Evolutionary conservation across 2,888 invertebrate genomes (phyloP).

Genomic region (Noctua janthe): DNA sequence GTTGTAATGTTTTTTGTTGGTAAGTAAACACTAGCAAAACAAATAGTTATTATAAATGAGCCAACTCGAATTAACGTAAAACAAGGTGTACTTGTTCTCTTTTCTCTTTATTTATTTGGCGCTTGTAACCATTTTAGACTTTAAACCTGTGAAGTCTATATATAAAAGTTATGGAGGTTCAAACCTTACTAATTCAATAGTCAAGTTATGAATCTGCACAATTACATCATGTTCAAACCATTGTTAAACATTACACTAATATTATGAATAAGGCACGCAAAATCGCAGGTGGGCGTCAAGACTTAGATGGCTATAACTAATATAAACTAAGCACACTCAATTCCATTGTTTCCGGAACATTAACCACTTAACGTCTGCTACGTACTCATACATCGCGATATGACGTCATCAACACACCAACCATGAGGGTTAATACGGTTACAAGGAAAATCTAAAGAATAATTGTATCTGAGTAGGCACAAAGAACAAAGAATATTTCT

Average conservation of each 20-base stretch:
- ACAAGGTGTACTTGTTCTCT: not conserved
- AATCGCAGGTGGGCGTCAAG: conserved; percentile 46
- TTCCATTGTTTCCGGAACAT: conserved; percentile 75
- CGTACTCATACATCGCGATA: conserved; percentile 51
- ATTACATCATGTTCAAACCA: conserved; percentile 21
- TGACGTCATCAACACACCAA: conserved; percentile 67
- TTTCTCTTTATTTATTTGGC: not conserved
- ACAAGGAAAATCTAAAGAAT: conserved; percentile 21
- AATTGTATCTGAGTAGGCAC: not conserved
- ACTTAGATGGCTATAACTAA: conserved; percentile 24
- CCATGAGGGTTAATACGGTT: conserved; percentile 29
- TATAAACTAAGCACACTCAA: conserved; percentile 52
- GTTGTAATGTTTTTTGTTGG: not conserved
- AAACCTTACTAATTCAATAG: not conserved
- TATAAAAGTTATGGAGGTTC: not conserved
- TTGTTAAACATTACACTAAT: conserved; percentile 3
- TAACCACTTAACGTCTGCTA: conserved; percentile 74
- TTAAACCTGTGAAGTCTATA: not conserved
- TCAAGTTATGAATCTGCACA: not conserved
- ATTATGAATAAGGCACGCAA: conserved; percentile 17
- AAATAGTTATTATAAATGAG: not conserved
- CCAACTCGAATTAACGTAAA: not conserved
- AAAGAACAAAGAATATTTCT: not conserved
- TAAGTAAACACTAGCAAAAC: not conserved
- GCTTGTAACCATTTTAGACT: not conserved